phyloP scores from a whole-genome alignment of 2,113 vertebrate species.

The Thomomys bottae region DNA sequence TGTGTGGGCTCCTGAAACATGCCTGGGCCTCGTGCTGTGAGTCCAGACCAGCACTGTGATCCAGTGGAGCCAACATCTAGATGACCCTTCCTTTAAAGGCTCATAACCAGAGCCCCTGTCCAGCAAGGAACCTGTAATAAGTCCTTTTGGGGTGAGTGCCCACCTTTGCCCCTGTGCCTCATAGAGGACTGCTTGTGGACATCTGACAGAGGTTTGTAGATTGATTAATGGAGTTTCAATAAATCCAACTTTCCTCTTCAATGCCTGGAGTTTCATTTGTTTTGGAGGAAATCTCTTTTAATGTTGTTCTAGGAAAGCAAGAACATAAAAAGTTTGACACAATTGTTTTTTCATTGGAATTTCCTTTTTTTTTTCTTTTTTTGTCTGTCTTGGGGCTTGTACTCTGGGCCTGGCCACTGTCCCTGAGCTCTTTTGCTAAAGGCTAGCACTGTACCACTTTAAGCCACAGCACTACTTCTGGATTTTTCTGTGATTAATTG shows the following conservation, averaged over 20 bases:
- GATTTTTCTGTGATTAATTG: too few species aligned
- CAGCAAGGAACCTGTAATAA: neutral
- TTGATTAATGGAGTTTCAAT: neutral
- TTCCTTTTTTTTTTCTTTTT: too few species aligned
- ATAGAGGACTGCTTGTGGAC: neutral
- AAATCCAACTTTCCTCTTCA: neutral
- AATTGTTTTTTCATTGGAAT: too few species aligned
- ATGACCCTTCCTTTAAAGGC: slow-evolving; percentile 8
- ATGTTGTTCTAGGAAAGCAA: neutral
- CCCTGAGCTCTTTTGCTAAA: too few species aligned
- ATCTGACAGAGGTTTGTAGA: neutral
- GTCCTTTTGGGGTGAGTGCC: neutral
- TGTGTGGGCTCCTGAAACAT: neutral
- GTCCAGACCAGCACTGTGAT: neutral
- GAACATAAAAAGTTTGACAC: neutral
- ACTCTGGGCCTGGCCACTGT: too few species aligned
- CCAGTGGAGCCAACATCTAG: neutral
- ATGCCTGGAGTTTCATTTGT: neutral
- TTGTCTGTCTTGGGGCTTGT: too few species aligned
- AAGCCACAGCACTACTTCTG: too few species aligned
- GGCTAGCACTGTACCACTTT: too few species aligned
- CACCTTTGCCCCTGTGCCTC: too few species aligned
- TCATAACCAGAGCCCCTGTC: neutral
- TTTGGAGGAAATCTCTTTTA: neutral
- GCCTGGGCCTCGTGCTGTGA: neutral